Conservation (phyloP, 1,140 invertebrate genomes). For the Whitmania pigra region DNA sequence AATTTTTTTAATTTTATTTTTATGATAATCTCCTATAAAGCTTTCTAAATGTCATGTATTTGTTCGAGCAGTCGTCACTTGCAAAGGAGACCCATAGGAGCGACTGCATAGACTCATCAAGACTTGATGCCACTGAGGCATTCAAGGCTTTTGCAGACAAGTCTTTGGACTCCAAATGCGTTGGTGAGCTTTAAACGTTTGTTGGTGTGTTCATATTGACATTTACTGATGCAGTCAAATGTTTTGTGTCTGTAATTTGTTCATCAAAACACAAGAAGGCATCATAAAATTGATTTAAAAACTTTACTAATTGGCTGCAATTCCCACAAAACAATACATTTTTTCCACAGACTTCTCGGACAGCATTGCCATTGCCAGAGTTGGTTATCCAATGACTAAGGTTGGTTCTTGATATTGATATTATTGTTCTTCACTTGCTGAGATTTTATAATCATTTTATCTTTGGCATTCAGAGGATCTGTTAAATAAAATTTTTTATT, state of each 20-base stretch:
- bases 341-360: slow-evolving; percentile 1
- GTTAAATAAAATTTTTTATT: too few relatives aligned
- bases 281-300: too few relatives aligned
- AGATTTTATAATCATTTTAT: too few relatives aligned
- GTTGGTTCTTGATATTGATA: neutral
- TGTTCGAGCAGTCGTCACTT: too few relatives aligned
- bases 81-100: neutral
- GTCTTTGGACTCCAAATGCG: neutral
- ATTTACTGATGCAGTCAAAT: too few relatives aligned
- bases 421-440: neutral
- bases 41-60: too few relatives aligned
- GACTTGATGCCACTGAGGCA: neutral
- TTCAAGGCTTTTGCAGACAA: slow-evolving; percentile 5
- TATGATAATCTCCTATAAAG: too few relatives aligned
- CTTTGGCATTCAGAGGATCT: too few relatives aligned
- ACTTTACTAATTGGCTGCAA: neutral
- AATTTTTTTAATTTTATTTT: too few relatives aligned
- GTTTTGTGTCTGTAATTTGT: too few relatives aligned
- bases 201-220: too few relatives aligned
- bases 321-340: neutral
- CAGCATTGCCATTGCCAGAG: neutral
- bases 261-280: too few relatives aligned
- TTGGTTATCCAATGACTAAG: neutral
- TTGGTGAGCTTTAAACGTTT: neutral
- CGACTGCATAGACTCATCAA: slow-evolving; percentile 1